Base-by-base conservation (phyloP, 92 coral and sea anemone species). In the Heteractis magnifica region DNA sequence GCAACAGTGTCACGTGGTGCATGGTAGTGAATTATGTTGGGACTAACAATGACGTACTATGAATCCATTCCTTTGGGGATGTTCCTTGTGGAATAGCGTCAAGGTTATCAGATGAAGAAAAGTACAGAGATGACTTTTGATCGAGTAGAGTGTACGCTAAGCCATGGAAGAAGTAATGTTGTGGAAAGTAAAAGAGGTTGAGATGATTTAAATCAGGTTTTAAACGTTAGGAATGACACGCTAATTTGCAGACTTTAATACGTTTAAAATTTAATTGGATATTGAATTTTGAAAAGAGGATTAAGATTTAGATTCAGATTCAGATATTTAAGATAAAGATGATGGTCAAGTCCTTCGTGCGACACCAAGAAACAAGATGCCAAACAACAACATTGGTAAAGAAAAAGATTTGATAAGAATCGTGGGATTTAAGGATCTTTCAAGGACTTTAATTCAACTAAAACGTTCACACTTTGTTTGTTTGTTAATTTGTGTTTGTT, bases 51-150 rank as follows among this genome's bases (percentile, higher is more conserved):
- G 77, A 81, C 93, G 81, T 90, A 93, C 94, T 91, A 89, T 90
- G 87, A 83, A 90, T 93, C 97, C 97, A 91, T 34, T 88, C 93
- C 94, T 83, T 89, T 56, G 93, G 86, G 79, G 84, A 89, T 56
- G 81, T 86, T 76, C 89, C 94, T 75, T 85, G 86, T 53, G 94
- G 87, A 73, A 91, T 79, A 59, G 89, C 90, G 50, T 87, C 84
- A 79, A 91, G 84, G 83, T 90, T 84, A 68, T 93, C 97, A 89
- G 81, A 64, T 60, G 93, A 92, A 34, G 44, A 34, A 81, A 89
- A 77, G 91, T 82, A 90, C 83, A 93, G 44, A 12, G 91, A 90
- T 77, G 88, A 85, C 86, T 88, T 86, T 71, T 89, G 89, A 64
- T 87, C 88, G 71, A 84, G 87, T 11, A 78, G 76, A 55, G 72